Evolutionary conservation across 2,888 invertebrate species (phyloP), one percentile per base, ranked within the genome.

Genomic region (Hofmannophila pseudospretella): DNA sequence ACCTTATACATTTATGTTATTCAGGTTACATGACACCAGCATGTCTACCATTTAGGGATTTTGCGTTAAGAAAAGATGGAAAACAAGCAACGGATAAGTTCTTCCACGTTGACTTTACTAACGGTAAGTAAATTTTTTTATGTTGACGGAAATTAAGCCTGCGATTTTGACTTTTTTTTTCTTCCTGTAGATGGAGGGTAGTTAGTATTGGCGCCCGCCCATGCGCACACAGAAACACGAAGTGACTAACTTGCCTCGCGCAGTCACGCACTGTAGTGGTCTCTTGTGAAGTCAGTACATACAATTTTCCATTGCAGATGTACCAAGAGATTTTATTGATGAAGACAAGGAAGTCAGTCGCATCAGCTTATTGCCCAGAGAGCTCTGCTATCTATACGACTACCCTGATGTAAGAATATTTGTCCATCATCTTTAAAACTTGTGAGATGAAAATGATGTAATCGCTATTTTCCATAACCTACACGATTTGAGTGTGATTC

Each of bases 1-100:
- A 44, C 41, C 80, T 14, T 47, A 80, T 16, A 26, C 3, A 16
- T 30, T 30, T 22, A 37, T 40, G 36, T 7, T 65, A 36, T 33
- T 10, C 51, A 80, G 81, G 37, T n/a, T 84, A 81, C 41, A 75
- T 84, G 72, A 25, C 82, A 2, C 82, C 84, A 2, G 76, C 61
- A 0, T 84, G 84, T 39, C 45, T 84, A 19, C 84, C 84, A 0
- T 75, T 75, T 44, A 72, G 70, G 36, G 58, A 82, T 35, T 75
- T 62, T 34, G 23, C 79, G 1, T 8, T 63, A 0, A 47, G 49
- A 2, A 62, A 45, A n/a, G 42, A 38, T 4, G 67, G 69, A 0
- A 65, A 44, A 12, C 51, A 58, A 23, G 57, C 45, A 0, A 58
- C 39, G 1, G 56, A 61, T 0, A 58, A 42, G 16, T 32, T 80